These are phyloP conservation scores for Neofelis nebulosa DNA, from an alignment of 2,113 vertebrate species.

Conservation along the genomic window DNA sequence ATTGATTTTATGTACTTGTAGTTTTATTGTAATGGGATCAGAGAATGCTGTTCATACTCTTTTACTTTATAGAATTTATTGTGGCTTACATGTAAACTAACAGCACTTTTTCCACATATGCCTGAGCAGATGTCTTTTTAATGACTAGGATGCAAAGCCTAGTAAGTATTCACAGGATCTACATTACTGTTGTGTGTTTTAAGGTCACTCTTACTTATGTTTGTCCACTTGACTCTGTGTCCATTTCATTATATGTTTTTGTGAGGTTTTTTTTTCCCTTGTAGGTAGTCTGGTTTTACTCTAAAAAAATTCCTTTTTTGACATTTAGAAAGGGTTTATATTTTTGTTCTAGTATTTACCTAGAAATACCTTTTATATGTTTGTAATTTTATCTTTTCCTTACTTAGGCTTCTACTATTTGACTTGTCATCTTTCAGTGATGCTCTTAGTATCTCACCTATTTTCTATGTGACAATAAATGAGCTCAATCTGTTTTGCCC, in stretches of 20 bases:
- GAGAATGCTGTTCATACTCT: not conserved
- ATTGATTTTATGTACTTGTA: not conserved
- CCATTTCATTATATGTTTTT: not conserved
- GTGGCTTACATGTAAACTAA: not conserved
- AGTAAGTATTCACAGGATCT: not conserved
- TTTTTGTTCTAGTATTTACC: not conserved
- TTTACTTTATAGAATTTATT: not conserved
- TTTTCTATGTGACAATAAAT: not conserved
- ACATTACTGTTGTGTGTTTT: not conserved
- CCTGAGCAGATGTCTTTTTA: not conserved
- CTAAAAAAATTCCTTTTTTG: not conserved
- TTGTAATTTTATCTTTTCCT: not conserved
- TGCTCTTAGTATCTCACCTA: not conserved
- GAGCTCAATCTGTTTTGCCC: not conserved
- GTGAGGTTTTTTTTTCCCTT: fast-evolving
- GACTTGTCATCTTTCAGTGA: not conserved
- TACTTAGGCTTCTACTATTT: not conserved
- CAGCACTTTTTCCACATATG: not conserved
- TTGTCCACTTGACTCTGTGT: not conserved
- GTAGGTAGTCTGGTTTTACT: not conserved
- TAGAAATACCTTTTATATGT: not conserved
- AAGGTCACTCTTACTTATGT: not conserved
- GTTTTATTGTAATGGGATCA: not conserved
- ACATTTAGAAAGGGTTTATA: not conserved
- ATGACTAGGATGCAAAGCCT: not conserved